phyloP scores from a whole-genome alignment of 2,888 invertebrate genomes.

The Synanthedon myopaeformis region DNA sequence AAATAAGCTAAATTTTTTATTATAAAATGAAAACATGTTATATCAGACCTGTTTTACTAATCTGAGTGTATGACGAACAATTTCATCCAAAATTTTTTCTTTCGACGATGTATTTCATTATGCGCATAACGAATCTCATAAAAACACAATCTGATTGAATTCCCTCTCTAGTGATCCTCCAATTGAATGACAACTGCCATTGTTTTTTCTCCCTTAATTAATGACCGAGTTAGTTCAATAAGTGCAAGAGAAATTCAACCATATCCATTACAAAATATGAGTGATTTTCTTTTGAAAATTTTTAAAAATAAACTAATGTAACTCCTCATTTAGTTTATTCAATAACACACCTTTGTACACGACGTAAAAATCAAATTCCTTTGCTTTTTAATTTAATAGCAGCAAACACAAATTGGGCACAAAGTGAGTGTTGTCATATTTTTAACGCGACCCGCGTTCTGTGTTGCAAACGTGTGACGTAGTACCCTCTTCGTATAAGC shows the following conservation, averaged over 20 bases:
- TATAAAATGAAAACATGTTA: too few relatives aligned
- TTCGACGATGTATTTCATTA: background rate
- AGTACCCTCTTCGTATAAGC: slow-evolving; percentile 42
- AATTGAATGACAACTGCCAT: slow-evolving; percentile 3
- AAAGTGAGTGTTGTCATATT: slow-evolving; percentile 18
- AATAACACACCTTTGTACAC: too few relatives aligned
- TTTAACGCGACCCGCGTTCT: slow-evolving; percentile 17
- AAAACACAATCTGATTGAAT: slow-evolving; percentile 4
- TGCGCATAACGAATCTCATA: slow-evolving; percentile 1
- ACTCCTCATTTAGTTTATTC: too few relatives aligned
- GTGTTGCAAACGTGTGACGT: slow-evolving; percentile 30
- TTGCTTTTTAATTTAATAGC: too few relatives aligned
- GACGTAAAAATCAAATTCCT: too few relatives aligned
- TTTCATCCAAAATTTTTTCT: background rate
- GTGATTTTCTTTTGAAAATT: background rate
- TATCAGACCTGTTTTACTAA: too few relatives aligned
- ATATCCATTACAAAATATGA: background rate
- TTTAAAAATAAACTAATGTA: too few relatives aligned
- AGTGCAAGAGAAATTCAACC: background rate
- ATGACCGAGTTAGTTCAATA: background rate
- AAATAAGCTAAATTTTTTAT: too few relatives aligned
- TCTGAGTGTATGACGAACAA: too few relatives aligned
- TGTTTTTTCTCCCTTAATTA: slow-evolving; percentile 4
- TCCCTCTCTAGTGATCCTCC: background rate
- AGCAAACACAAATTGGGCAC: background rate